Conservation (phyloP, 1,140 invertebrate genomes). For the Nilaparvata lugens region DNA sequence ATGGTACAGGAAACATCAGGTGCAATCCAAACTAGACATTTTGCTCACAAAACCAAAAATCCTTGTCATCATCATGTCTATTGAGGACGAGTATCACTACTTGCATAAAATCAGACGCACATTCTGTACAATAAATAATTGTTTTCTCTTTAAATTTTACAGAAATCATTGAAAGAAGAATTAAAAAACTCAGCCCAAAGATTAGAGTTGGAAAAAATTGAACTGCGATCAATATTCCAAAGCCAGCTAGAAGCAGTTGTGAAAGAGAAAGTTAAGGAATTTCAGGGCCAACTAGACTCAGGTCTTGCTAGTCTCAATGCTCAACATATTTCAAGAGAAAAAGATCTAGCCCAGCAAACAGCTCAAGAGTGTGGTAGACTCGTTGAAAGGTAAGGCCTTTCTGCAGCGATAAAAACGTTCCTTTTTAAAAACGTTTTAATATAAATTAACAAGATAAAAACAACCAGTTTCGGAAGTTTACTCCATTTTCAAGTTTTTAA, state of each 20-base stretch:
- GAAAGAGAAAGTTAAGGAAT: constrained; percentile 61
- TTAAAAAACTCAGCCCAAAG: constrained; percentile 42
- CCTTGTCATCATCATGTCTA: no score
- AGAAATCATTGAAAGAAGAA: constrained; percentile 47
- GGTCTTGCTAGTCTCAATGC: constrained; percentile 51
- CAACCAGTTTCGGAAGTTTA: no score
- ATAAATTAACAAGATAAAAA: no score
- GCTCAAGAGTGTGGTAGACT: constrained; percentile 59
- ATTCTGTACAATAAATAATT: no score
- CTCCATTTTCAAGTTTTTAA: no score
- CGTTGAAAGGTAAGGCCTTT: constrained; percentile 62
- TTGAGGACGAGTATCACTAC: no score
- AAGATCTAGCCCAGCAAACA: constrained; percentile 53
- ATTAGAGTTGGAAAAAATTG: constrained; percentile 52
- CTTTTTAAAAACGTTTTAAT: no score
- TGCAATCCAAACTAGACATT: no score
- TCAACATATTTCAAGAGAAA: constrained; percentile 54
- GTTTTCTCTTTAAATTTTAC: no score
- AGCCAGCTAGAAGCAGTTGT: constrained; percentile 69
- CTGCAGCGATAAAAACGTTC: no score
- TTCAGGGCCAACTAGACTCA: constrained; percentile 60
- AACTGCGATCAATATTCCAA: constrained; percentile 64
- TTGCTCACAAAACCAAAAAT: background rate
- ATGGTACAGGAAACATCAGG: no score
- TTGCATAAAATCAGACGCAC: no score